Percentiles rank a stretch among this genome's conserved stretches.
Evolutionary conservation across 2,888 invertebrate genomes (phyloP).

Genomic region (Acanthosepion esculentum): DNA sequence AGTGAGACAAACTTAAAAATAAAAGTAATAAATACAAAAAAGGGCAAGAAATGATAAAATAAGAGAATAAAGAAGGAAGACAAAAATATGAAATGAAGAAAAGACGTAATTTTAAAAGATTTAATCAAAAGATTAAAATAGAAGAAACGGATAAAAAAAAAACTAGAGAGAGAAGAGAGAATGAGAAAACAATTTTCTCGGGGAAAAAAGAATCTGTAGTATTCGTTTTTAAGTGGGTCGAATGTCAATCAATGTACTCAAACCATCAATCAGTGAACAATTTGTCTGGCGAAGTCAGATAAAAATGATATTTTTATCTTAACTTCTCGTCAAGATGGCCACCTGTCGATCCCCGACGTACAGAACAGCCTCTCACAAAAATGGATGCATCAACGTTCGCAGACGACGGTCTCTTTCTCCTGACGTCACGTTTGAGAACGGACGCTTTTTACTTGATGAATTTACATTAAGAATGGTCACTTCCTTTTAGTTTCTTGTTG

Average conservation of each 20-base stretch:
- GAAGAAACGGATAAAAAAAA: background rate
- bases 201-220: background rate
- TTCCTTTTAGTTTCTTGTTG: background rate
- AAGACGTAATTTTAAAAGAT: too few species aligned
- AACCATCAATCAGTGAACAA: background rate
- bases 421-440: background rate
- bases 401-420: background rate
- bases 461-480: background rate
- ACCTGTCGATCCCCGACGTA: background rate
- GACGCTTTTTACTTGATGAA: background rate
- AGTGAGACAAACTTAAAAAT: too few species aligned
- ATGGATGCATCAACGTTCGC: background rate
- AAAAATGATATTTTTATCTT: background rate
- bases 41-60: too few species aligned
- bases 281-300: background rate
- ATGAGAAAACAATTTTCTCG: background rate
- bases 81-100: too few species aligned
- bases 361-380: background rate
- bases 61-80: too few species aligned
- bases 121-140: too few species aligned
- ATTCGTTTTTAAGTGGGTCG: background rate
- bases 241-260: background rate
- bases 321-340: background rate
- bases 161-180: background rate
- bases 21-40: too few species aligned